Conservation (phyloP, 2,797 vertebrate genomes). For the Molossus alvarezi region DNA sequence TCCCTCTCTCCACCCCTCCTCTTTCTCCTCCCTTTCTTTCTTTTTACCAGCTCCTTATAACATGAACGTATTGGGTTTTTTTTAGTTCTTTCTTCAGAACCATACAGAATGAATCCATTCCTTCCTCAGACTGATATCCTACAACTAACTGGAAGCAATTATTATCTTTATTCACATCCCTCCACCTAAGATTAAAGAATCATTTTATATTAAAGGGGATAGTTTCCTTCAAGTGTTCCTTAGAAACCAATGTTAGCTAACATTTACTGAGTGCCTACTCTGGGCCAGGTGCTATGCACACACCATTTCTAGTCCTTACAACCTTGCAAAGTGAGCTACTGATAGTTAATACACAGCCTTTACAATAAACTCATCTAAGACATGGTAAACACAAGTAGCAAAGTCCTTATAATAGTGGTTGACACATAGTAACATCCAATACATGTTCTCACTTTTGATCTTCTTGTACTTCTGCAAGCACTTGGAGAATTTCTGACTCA, state of each 20-base stretch:
- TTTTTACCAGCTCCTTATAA: not conserved
- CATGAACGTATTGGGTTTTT: not conserved
- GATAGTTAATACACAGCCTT: not conserved
- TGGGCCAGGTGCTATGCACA: not conserved
- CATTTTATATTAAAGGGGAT: not conserved
- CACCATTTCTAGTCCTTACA: not conserved
- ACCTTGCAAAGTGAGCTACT: not conserved
- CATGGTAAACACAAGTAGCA: not conserved
- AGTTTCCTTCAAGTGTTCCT: slow-evolving; percentile 44
- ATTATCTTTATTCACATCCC: not conserved
- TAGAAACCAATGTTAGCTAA: not conserved
- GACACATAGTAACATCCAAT: not conserved
- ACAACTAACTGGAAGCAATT: slow-evolving; percentile 22
- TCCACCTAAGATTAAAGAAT: slow-evolving; percentile 40
- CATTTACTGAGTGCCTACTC: not conserved
- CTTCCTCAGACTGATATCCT: not conserved
- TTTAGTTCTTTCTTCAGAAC: not conserved
- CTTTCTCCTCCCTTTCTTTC: not conserved
- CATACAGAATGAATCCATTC: not conserved
- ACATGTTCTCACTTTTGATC: slow-evolving; percentile 13
- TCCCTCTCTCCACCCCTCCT: not conserved
- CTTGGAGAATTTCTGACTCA: not conserved
- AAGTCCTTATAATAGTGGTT: not conserved
- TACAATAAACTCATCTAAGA: not conserved
- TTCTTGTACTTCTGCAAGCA: not conserved